phyloP scores from a whole-genome alignment of 53 echinoderm and acorn worm species.

The Astropecten irregularis region DNA sequence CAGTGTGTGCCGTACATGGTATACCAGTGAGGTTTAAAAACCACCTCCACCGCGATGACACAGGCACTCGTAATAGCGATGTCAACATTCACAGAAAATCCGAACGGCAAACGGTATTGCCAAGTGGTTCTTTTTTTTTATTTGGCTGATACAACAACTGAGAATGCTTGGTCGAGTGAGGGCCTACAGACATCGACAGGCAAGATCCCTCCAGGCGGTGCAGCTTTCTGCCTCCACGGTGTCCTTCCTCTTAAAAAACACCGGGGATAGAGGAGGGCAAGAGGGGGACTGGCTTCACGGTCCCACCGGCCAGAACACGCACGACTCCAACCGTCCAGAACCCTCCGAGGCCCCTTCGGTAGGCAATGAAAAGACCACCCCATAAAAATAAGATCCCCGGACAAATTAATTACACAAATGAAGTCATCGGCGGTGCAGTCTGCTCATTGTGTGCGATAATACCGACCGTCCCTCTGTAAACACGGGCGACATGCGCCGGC shows the following conservation, averaged over 20 bases:
- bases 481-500: constrained; percentile 2
- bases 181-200: too few relatives aligned
- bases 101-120: constrained; percentile 48
- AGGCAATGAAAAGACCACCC: constrained; percentile 1
- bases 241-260: too few relatives aligned
- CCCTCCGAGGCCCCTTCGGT: neutral
- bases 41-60: too few relatives aligned
- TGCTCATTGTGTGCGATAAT: constrained; percentile 16
- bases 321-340: neutral
- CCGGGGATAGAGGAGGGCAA: neutral
- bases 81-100: constrained; percentile 40
- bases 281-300: too few relatives aligned
- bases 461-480: constrained; percentile 40
- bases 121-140: too few relatives aligned
- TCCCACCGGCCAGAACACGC: constrained; percentile 10
- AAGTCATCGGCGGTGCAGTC: constrained; percentile 34
- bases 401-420: constrained; percentile 61
- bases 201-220: too few relatives aligned
- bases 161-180: too few relatives aligned
- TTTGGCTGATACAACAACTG: too few relatives aligned
- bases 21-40: too few relatives aligned
- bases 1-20: too few relatives aligned
- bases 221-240: too few relatives aligned
- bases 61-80: constrained; percentile 4
- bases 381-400: neutral